Conservation (phyloP, 2,888 invertebrate species). For the Cheilosia scutellata region DNA sequence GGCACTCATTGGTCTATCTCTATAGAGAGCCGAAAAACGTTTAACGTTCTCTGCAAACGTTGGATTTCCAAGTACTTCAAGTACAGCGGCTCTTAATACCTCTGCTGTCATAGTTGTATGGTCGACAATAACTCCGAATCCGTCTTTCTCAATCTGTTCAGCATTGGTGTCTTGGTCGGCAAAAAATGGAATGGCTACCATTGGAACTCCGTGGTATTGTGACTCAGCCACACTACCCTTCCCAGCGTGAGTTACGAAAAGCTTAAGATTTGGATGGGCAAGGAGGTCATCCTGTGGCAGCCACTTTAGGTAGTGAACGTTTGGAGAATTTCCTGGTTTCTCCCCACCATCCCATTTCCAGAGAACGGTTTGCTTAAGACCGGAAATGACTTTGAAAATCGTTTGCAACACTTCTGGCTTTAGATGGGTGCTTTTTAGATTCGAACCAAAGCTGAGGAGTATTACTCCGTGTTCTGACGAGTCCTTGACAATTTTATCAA, state of each 20-base stretch:
- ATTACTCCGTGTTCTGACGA: constrained; percentile 81
- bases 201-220: constrained; percentile 90
- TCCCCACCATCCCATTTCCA: constrained; percentile 87
- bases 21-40: constrained; percentile 84
- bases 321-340: constrained; percentile 78
- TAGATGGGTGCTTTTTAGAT: constrained; percentile 79
- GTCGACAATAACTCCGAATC: constrained; percentile 79
- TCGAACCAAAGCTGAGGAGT: constrained; percentile 81
- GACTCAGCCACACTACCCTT: constrained; percentile 90
- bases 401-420: constrained; percentile 84
- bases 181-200: constrained; percentile 90
- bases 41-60: constrained; percentile 80
- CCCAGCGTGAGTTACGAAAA: constrained; percentile 83
- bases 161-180: constrained; percentile 91
- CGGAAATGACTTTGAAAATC: constrained; percentile 85
- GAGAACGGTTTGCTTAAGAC: constrained; percentile 86
- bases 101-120: constrained; percentile 39
- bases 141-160: constrained; percentile 88
- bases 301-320: constrained; percentile 82
- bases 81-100: constrained; percentile 33
- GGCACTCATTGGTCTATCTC: constrained; percentile 85
- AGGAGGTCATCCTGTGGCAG: constrained; percentile 89
- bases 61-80: constrained; percentile 77
- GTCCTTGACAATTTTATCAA: constrained; percentile 78
- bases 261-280: constrained; percentile 88